These are phyloP conservation scores for Dolichotis patagonum DNA, from an alignment of 2,113 vertebrate genomes.

Conservation along the genomic window DNA sequence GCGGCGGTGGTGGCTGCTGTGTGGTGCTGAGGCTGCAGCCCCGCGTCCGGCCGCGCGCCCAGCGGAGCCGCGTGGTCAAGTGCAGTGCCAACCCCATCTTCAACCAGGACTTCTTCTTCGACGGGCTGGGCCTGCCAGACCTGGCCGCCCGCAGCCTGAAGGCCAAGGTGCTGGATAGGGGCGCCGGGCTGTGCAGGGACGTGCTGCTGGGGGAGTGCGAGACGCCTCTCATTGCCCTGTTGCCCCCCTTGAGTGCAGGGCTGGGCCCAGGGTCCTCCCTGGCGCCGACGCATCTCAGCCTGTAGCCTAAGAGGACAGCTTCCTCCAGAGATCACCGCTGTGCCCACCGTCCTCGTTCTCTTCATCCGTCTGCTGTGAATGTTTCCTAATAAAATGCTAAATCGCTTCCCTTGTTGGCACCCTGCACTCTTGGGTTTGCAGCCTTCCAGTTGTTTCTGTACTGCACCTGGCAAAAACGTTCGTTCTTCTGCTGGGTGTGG, in stretches of 20 bases:
- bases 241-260: constrained; percentile 61
- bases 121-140: constrained; percentile 72
- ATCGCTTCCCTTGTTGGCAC: neutral
- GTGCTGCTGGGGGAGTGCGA: constrained; percentile 78
- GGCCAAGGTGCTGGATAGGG: constrained; percentile 81
- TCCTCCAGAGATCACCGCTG: neutral
- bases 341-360: neutral
- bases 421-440: neutral
- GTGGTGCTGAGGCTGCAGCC: constrained; percentile 74
- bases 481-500: too few relatives aligned
- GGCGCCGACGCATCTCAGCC: constrained; percentile 48
- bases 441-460: neutral
- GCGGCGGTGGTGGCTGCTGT: constrained; percentile 80
- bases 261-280: neutral
- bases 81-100: constrained; percentile 84
- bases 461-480: neutral
- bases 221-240: constrained; percentile 64
- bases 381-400: constrained; percentile 74
- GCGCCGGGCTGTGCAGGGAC: constrained; percentile 77
- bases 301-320: neutral
- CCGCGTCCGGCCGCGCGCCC: constrained; percentile 63
- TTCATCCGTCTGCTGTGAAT: neutral
- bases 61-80: constrained; percentile 81
- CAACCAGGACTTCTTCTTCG: constrained; percentile 87
- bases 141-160: constrained; percentile 66